These are phyloP conservation scores for Agriotes lineatus DNA, from an alignment of 2,888 invertebrate species.

Conservation along the genomic window DNA sequence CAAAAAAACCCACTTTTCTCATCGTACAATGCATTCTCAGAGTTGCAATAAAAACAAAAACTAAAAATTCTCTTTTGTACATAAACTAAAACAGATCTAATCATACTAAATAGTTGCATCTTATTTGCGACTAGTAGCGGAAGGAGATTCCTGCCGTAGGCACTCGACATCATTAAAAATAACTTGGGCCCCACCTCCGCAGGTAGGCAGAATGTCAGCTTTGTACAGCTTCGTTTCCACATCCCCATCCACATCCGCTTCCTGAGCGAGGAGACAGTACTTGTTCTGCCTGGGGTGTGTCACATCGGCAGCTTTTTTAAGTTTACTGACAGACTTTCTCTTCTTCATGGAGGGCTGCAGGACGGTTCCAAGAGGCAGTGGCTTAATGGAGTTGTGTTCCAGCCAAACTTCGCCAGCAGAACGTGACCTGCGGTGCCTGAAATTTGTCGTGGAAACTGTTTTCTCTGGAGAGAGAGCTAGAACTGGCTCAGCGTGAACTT, in stretches of 20 bases:
- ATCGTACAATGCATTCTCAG: too few relatives aligned
- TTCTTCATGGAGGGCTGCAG: constrained; percentile 87
- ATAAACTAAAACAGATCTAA: too few relatives aligned
- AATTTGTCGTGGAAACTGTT: neutral
- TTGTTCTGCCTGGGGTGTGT: constrained; percentile 78
- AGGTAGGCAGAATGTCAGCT: constrained; percentile 94
- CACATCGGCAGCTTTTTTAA: constrained; percentile 84
- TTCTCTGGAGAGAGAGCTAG: neutral
- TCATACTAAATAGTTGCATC: too few relatives aligned
- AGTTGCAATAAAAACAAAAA: too few relatives aligned
- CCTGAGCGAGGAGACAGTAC: constrained; percentile 94
- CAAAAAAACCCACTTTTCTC: too few relatives aligned
- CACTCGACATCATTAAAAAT: constrained; percentile 96
- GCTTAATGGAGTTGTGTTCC: constrained; percentile 86
- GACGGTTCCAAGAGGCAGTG: constrained; percentile 89
- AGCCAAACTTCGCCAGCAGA: constrained; percentile 87
- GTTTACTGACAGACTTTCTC: constrained; percentile 85
- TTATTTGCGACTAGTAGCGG: neutral
- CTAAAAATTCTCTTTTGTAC: too few relatives aligned
- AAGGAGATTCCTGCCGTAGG: constrained; percentile 77
- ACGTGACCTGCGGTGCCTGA: constrained; percentile 72
- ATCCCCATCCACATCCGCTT: constrained; percentile 92
- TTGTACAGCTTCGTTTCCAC: constrained; percentile 93
- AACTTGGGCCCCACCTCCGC: constrained; percentile 95
- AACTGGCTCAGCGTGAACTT: neutral